Conservation (phyloP, 2,888 invertebrate species). For the Andrena hattorfiana region DNA sequence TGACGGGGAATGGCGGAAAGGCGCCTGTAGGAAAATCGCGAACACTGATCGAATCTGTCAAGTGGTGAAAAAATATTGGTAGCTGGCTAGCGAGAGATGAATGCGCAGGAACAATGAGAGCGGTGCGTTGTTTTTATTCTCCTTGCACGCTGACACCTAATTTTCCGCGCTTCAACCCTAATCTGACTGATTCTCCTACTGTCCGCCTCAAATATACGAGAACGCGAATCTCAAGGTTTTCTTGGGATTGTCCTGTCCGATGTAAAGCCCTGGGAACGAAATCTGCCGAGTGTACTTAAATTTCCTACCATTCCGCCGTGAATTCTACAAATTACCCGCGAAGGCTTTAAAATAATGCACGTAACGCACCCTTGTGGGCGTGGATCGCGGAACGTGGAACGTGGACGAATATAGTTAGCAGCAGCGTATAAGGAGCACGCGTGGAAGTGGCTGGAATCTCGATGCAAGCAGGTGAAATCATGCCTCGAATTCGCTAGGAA, state of each 20-base stretch:
- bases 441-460: neutral
- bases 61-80: slow-evolving; percentile 72
- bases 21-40: slow-evolving; percentile 32
- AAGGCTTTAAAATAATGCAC: slow-evolving; percentile 16
- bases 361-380: neutral
- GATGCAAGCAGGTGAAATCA: neutral
- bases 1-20: slow-evolving; percentile 42
- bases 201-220: slow-evolving; percentile 62
- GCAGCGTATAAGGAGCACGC: neutral
- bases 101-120: slow-evolving; percentile 72
- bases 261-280: slow-evolving; percentile 24
- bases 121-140: slow-evolving; percentile 37
- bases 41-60: slow-evolving; percentile 75
- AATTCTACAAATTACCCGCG: slow-evolving; percentile 15
- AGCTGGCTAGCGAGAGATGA: slow-evolving; percentile 65
- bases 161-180: slow-evolving; percentile 79
- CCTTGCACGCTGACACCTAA: slow-evolving; percentile 74
- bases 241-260: slow-evolving; percentile 46
- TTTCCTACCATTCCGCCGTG: slow-evolving; percentile 12
- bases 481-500: slow-evolving; percentile 30
- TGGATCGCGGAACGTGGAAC: too few species aligned
- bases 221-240: slow-evolving; percentile 48
- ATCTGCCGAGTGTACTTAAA: slow-evolving; percentile 33
- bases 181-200: slow-evolving; percentile 73
- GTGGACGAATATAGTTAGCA: slow-evolving; percentile 1